phyloP scores from a whole-genome alignment of 1,140 invertebrate genomes.

The Pachypsylla venusta region DNA sequence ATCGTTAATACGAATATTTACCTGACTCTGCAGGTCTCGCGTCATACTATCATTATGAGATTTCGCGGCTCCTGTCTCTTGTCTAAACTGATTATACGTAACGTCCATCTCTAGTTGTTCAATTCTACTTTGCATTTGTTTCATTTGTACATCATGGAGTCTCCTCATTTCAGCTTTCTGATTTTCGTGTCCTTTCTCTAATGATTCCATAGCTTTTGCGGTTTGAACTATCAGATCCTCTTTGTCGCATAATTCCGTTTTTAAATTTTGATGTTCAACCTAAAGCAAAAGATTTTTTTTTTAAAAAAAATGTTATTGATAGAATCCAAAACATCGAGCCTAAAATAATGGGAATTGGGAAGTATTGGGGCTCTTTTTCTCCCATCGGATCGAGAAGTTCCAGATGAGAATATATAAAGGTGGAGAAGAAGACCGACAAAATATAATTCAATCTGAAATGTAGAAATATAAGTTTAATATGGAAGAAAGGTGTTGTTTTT shows the following conservation, averaged over 20 bases:
- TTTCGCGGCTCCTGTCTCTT: not conserved
- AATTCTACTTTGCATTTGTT: not conserved
- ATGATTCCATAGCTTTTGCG: conserved; percentile 19
- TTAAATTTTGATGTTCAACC: conserved; percentile 18
- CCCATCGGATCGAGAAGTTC: no score
- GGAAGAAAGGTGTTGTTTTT: no score
- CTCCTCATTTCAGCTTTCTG: not conserved
- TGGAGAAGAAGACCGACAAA: no score
- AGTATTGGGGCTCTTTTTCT: no score
- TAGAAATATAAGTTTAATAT: no score
- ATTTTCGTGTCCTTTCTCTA: not conserved
- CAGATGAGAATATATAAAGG: no score
- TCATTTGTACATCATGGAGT: not conserved
- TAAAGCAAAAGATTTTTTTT: conserved; percentile 15
- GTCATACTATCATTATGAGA: not conserved
- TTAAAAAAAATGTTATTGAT: no score
- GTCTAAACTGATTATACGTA: not conserved
- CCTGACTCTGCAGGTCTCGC: not conserved
- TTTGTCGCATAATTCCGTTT: conserved; percentile 19
- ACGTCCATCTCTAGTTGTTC: conserved; percentile 3
- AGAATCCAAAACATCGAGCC: no score
- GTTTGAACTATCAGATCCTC: conserved; percentile 21
- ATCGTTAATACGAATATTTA: no score
- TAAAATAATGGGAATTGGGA: no score
- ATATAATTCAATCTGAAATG: no score